A percentile compares a stretch with the other conserved stretches of the same genome.
phyloP scores from a whole-genome alignment of 64 coral and sea anemone species.

The Platygyra sinensis region DNA sequence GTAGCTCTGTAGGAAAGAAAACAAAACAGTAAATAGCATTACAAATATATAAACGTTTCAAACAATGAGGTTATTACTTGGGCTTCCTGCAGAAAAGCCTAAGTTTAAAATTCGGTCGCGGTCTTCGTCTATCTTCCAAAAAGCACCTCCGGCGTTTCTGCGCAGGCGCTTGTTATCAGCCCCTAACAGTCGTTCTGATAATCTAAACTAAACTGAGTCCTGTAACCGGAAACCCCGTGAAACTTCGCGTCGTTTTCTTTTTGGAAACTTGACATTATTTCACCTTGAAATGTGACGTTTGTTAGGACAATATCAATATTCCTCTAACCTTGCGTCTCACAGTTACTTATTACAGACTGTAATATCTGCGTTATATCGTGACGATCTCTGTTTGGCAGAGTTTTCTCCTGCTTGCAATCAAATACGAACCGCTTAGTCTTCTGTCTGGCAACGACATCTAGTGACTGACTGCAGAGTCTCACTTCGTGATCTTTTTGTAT shows the following conservation, averaged over 20 bases:
- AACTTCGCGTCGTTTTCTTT: neutral
- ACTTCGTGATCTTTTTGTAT: conserved; percentile 25
- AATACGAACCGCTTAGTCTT: neutral
- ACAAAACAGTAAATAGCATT: conserved; percentile 14
- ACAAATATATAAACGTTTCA: conserved; percentile 21
- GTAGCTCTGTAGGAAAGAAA: conserved; percentile 6
- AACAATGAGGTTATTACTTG: conserved; percentile 18
- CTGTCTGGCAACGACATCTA: neutral
- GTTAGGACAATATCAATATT: conserved; percentile 10
- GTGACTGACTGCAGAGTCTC: conserved; percentile 11
- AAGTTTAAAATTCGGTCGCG: conserved; percentile 17
- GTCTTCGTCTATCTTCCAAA: conserved; percentile 1
- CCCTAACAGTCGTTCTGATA: neutral
- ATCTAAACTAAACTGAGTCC: conserved; percentile 10
- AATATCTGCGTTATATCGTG: neutral
- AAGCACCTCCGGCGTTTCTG: neutral
- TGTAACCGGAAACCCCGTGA: neutral
- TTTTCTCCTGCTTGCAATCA: no score
- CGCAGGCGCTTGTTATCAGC: conserved; percentile 2
- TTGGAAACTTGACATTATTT: conserved; percentile 6
- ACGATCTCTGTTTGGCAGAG: no score
- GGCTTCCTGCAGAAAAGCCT: neutral
- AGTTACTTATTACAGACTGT: conserved; percentile 3
- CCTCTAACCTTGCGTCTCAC: neutral
- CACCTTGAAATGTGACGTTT: conserved; percentile 10